These are phyloP conservation scores for Gerris lacustris DNA, from an alignment of 2,888 invertebrate genomes.

Conservation along the genomic window DNA sequence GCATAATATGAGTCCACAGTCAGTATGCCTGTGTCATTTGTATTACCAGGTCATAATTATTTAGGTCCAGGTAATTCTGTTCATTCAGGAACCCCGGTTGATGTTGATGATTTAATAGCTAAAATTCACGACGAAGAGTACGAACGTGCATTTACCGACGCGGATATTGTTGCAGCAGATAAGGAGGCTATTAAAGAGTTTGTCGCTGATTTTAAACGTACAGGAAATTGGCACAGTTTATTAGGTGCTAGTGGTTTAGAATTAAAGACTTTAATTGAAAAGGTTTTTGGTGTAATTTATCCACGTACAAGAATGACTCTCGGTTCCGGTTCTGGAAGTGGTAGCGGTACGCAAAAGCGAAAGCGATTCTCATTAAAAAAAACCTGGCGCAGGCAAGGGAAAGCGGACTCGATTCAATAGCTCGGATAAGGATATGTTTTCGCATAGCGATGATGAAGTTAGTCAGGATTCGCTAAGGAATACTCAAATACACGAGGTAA, in stretches of 20 bases:
- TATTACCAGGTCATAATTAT: too few relatives aligned
- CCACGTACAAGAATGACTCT: background rate
- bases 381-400: background rate
- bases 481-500: background rate
- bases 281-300: constrained; percentile 9
- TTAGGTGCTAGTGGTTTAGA: constrained; percentile 12
- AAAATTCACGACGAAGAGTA: too few relatives aligned
- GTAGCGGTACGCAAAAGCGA: background rate
- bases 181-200: constrained; percentile 11
- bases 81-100: too few relatives aligned
- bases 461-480: too few relatives aligned
- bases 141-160: background rate
- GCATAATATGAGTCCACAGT: too few relatives aligned
- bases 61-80: too few relatives aligned
- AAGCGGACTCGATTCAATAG: background rate
- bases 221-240: constrained; percentile 15
- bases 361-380: too few relatives aligned
- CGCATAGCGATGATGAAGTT: background rate
- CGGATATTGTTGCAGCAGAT: constrained; percentile 15
- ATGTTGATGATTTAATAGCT: too few relatives aligned
- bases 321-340: background rate
- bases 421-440: background rate
- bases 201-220: constrained; percentile 13
- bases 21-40: too few relatives aligned
- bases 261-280: constrained; percentile 7